Evolutionary conservation across 2,797 vertebrate genomes (phyloP).

Genomic region (Zenarchopterus dispar): DNA sequence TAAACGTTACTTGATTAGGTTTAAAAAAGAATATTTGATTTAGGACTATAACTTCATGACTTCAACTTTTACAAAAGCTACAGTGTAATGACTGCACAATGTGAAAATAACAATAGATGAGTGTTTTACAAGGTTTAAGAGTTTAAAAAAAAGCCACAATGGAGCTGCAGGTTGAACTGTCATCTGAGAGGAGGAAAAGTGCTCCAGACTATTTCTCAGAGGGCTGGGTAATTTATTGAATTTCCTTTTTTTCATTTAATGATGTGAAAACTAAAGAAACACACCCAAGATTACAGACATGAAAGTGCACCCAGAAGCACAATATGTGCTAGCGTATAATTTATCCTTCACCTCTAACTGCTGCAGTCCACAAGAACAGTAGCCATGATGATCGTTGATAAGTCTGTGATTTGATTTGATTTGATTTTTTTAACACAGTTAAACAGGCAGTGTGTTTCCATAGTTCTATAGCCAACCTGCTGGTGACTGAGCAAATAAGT

Average conservation of each 20-base stretch:
- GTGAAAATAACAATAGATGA: too few relatives aligned
- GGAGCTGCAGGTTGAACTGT: too few relatives aligned
- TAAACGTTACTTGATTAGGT: too few relatives aligned
- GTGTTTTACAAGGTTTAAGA: too few relatives aligned
- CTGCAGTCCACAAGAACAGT: slow-evolving; percentile 21
- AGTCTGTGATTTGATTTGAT: background rate
- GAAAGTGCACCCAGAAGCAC: background rate
- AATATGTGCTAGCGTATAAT: background rate
- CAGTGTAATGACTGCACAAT: too few relatives aligned
- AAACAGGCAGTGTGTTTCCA: slow-evolving; percentile 10
- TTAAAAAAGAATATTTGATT: too few relatives aligned
- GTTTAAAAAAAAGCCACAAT: too few relatives aligned
- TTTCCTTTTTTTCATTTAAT: background rate
- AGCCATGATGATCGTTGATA: background rate
- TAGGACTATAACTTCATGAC: too few relatives aligned
- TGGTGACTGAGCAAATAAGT: background rate
- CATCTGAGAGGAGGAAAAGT: too few relatives aligned
- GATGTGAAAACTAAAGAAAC: background rate
- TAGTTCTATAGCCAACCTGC: background rate
- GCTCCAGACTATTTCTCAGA: background rate
- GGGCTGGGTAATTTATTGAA: background rate
- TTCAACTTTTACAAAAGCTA: too few relatives aligned
- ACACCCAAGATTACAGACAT: background rate
- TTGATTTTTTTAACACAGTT: slow-evolving; percentile 15
- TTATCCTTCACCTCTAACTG: background rate